Evolutionary conservation across 2,113 vertebrate species (phyloP), one percentile per base, ranked within the genome.

Genomic region (Verasper variegatus): DNA sequence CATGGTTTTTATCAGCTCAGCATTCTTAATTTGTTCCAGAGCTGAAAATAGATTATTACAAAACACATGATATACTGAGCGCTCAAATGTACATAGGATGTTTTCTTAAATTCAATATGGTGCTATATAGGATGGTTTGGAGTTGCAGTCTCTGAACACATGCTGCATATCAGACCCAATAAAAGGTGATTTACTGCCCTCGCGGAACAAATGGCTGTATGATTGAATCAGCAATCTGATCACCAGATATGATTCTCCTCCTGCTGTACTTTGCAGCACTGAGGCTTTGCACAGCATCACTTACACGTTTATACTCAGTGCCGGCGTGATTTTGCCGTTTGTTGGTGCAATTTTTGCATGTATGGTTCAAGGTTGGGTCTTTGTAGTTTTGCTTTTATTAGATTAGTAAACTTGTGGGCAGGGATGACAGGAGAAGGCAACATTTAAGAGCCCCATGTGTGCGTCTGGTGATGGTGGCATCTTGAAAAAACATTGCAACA

Each of bases 111-210:
- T 64, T 78, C 13, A 40, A 31, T 63, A 63, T 65, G 21, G 15
- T 7, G 51, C 76, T 9, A 60, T 37, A 26, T 64, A 68, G 5
- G 54, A 73, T 14, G 66, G 75, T 61, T 71, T 84, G 31, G 61
- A 42, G 68, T 79, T 72, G 60, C 65, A 72, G 56, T 79, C 66
- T 85, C 74, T 71, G 37, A 87, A 70, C 67, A 82, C 61, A 56
- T 78, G 61, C 71, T 76, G 68, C 56, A 70, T 68, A 56, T 72
- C 64, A 87, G 78, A 83, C 37, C 35, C 80, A 81, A 79, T 80
- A 81, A 89, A 63, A 40, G 57, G 37, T 81, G 84, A 89, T 90
- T 86, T 87, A 84, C 75, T 81, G 66, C 66, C 59, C 80, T 80
- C 62, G 42, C 56, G 54, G 66, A 78, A 76, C 51, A 80, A 89